phyloP scores from a whole-genome alignment of 2,797 vertebrate species.

The Coregonus sp. region DNA sequence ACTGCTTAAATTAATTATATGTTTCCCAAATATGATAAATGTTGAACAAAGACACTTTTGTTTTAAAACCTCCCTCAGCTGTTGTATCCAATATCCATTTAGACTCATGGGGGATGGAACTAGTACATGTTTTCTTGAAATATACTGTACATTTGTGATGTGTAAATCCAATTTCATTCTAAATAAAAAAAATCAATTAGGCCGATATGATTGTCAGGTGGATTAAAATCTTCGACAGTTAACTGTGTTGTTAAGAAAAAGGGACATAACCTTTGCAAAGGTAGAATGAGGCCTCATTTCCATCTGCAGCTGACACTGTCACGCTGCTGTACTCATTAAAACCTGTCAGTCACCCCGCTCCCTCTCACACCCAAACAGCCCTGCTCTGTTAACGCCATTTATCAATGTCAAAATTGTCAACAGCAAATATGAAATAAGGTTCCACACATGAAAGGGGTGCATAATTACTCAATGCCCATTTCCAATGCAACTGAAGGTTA shows the following conservation, averaged over 20 bases:
- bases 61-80: not conserved
- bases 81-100: not conserved
- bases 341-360: conserved; percentile 70
- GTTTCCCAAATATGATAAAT: conserved; percentile 35
- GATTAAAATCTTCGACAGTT: conserved; percentile 49
- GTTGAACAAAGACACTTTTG: not conserved
- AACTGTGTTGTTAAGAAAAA: conserved; percentile 69
- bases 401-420: conserved; percentile 75
- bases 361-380: conserved; percentile 46
- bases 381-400: conserved; percentile 70
- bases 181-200: conserved; percentile 67
- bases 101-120: no score
- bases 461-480: conserved; percentile 49
- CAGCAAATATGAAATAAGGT: conserved; percentile 47
- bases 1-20: not conserved
- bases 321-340: conserved; percentile 76
- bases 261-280: conserved; percentile 74
- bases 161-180: conserved; percentile 32
- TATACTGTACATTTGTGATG: conserved; percentile 12
- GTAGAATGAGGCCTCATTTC: conserved; percentile 74
- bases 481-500: conserved; percentile 49
- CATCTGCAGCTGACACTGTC: conserved; percentile 75
- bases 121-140: not conserved
- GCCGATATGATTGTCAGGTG: conserved; percentile 54
- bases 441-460: conserved; percentile 42